phyloP scores from a whole-genome alignment of 2,888 invertebrate species.

The Eristalinus aeneus region DNA sequence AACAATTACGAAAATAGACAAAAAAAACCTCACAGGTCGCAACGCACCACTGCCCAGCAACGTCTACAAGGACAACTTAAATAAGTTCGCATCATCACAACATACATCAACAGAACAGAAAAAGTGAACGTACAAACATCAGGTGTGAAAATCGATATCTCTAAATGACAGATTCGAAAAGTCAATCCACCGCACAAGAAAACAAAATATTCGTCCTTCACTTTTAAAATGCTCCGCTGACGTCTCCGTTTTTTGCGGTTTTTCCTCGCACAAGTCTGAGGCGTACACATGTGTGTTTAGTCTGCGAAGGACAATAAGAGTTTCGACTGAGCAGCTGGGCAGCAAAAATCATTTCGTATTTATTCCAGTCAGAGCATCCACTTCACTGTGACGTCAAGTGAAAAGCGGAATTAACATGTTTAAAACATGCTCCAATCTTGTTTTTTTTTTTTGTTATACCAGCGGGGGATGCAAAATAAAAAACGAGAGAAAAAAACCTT shows the following conservation, averaged over 20 bases:
- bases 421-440: slow-evolving; percentile 22
- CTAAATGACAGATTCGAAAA: slow-evolving; percentile 32
- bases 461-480: slow-evolving; percentile 15
- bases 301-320: slow-evolving; percentile 23
- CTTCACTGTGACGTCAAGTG: slow-evolving; percentile 39
- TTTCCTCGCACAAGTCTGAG: not conserved
- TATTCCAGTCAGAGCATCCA: slow-evolving; percentile 15
- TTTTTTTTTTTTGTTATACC: slow-evolving; percentile 10
- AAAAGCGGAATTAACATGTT: slow-evolving; percentile 44
- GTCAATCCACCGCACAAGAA: not conserved
- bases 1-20: not conserved
- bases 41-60: not conserved
- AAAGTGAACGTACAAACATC: slow-evolving; percentile 33
- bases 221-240: slow-evolving; percentile 30
- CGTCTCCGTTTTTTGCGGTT: slow-evolving; percentile 23
- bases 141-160: slow-evolving; percentile 53
- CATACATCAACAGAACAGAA: not conserved
- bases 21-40: not conserved
- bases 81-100: not conserved
- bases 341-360: slow-evolving; percentile 2
- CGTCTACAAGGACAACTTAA: not conserved
- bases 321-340: slow-evolving; percentile 6
- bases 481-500: slow-evolving; percentile 15
- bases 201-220: slow-evolving; percentile 5
- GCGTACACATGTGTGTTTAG: slow-evolving; percentile 11